Percentiles rank a stretch among this genome's conserved stretches.
Conservation (phyloP, 2,888 invertebrate genomes). For the Drosophila subquinaria region DNA sequence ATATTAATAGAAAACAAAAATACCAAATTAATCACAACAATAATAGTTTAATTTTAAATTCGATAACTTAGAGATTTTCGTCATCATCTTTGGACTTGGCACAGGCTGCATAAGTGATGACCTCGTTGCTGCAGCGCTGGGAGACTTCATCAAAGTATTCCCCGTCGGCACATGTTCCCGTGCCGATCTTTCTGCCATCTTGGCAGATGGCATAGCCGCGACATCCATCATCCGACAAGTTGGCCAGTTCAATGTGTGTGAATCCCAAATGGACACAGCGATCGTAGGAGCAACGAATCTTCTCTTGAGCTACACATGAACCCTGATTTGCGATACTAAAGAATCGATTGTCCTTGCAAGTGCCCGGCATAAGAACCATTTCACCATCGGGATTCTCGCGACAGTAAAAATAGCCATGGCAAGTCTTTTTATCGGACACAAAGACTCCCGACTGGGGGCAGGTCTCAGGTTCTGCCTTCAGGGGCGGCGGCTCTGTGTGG, state of each 20-base stretch:
- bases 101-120: constrained; percentile 78
- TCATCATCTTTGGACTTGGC: constrained; percentile 8
- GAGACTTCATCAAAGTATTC: constrained; percentile 77
- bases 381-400: constrained; percentile 21
- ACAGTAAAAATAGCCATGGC: constrained; percentile 82
- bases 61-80: no score
- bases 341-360: constrained; percentile 68
- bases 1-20: background rate
- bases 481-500: constrained; percentile 24
- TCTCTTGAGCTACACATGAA: constrained; percentile 72
- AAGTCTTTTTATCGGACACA: constrained; percentile 72
- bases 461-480: constrained; percentile 41
- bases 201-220: constrained; percentile 79
- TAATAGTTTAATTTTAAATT: background rate
- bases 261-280: constrained; percentile 76
- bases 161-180: constrained; percentile 66
- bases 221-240: constrained; percentile 76
- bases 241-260: constrained; percentile 72
- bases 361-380: constrained; percentile 58
- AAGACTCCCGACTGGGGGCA: constrained; percentile 69
- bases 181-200: constrained; percentile 70
- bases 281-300: constrained; percentile 66
- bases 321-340: constrained; percentile 70
- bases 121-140: constrained; percentile 71
- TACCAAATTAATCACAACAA: constrained; percentile 48